phyloP scores from a whole-genome alignment of 2,888 invertebrate genomes.

The Empis stercorea region DNA sequence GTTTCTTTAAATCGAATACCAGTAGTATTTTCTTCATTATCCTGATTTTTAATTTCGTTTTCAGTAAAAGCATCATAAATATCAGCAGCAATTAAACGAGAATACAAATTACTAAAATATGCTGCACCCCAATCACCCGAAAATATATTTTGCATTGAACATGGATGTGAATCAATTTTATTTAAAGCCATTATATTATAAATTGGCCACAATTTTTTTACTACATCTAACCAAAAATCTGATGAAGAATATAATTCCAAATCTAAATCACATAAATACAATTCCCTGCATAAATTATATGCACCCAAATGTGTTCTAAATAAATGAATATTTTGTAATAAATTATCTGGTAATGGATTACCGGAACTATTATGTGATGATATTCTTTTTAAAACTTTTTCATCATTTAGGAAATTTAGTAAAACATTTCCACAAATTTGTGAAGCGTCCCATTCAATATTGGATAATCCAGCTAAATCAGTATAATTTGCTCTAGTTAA shows the following conservation, averaged over 20 bases:
- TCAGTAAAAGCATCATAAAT: conserved; percentile 65
- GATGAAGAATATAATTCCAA: conserved; percentile 63
- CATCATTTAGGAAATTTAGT: conserved; percentile 64
- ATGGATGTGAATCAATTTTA: conserved; percentile 70
- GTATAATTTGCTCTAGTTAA: conserved; percentile 69
- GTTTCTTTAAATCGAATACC: conserved; percentile 68
- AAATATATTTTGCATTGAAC: conserved; percentile 73
- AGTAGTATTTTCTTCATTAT: conserved; percentile 38
- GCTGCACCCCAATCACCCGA: conserved; percentile 74
- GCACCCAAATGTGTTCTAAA: conserved; percentile 64
- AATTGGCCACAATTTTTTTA: conserved; percentile 64
- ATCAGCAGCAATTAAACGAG: conserved; percentile 82
- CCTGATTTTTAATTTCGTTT: conserved; percentile 38
- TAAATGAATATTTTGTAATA: conserved; percentile 48
- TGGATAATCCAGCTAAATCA: conserved; percentile 72
- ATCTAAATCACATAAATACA: conserved; percentile 73
- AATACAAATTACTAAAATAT: conserved; percentile 77
- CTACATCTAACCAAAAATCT: conserved; percentile 72
- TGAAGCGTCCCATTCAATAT: conserved; percentile 89
- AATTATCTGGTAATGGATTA: conserved; percentile 52
- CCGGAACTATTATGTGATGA: conserved; percentile 64
- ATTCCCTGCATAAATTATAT: conserved; percentile 61
- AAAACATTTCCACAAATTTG: conserved; percentile 74
- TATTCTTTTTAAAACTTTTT: conserved; percentile 44
- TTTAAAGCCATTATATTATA: conserved; percentile 65